Evolutionary conservation across 2,888 invertebrate species (phyloP).

Genomic region (Agapostemon virescens): DNA sequence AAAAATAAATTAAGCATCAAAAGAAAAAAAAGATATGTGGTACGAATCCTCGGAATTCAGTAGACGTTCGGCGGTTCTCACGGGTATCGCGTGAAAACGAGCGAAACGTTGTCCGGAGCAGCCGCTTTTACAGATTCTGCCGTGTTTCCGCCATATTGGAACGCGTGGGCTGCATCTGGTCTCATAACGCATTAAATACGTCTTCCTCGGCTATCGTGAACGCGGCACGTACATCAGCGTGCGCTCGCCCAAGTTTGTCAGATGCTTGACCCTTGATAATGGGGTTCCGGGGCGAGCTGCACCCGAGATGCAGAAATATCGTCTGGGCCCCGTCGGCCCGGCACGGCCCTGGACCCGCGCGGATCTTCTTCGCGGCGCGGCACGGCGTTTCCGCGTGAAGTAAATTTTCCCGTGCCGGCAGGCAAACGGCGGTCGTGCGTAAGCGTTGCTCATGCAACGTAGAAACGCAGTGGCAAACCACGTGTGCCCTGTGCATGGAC

Average conservation of each 20-base stretch:
- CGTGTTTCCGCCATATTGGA: neutral
- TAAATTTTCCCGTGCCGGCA: conserved; percentile 45
- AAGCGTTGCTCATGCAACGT: conserved; percentile 34
- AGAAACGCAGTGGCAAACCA: conserved; percentile 8
- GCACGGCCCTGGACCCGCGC: conserved; percentile 25
- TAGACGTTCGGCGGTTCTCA: conserved; percentile 15
- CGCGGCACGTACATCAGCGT: conserved; percentile 41
- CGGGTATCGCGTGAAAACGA: conserved; percentile 18
- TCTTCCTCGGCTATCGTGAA: conserved; percentile 37
- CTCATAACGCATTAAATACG: conserved; percentile 31
- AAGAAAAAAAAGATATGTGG: neutral
- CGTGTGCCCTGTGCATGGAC: conserved; percentile 36
- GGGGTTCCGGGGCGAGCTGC: conserved; percentile 34
- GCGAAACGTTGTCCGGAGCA: neutral
- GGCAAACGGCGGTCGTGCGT: conserved; percentile 51
- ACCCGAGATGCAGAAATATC: conserved; percentile 46
- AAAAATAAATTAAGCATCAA: neutral
- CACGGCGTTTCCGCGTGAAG: conserved; percentile 62
- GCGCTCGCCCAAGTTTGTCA: conserved; percentile 35
- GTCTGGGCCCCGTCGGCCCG: neutral
- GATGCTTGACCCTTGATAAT: conserved; percentile 56
- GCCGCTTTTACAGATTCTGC: neutral
- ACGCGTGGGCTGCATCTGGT: conserved; percentile 30
- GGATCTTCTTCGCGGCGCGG: conserved; percentile 61
- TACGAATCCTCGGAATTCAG: neutral